Evolutionary conservation across 1,140 invertebrate genomes (phyloP), one percentile per base, ranked within the genome.

Genomic region (Cryptotermes secundus): DNA sequence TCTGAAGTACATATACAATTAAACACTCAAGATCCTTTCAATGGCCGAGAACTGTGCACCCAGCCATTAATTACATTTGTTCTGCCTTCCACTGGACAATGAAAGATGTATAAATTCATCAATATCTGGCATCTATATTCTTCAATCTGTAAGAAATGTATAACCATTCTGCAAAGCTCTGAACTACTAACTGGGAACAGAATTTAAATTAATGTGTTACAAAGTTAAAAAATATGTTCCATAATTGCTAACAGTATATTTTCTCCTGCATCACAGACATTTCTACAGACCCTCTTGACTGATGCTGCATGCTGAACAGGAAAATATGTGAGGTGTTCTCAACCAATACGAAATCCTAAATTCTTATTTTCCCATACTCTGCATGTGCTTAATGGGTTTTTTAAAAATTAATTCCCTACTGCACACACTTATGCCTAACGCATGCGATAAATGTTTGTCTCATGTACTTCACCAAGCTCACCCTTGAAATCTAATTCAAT

Each of bases 361-460:
- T 26, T 35, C 35, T 38, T 36, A 7, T 31, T 72, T 16, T 31
- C 59, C 26, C 53, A 26, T 81, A 24, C 34, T 81, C 31, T 24
- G 31, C 34, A 81, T 38, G 80, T 81, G 80, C 80, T 81, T 81
- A 81, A 81, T 26, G 35, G 26, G 34, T 34, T 3, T 36, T 81
- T 81, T 38, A 81, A 83, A 83, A 83, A 83, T 34, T 34, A 2
- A 36, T 34, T 59, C 26, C 42, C 59, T 84, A 81, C 36, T 84
- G 35, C 95, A 72, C 26, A n/a, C 59, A 31, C 59, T 59, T 59
- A 59, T 22, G 16, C 6, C 59, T 94, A 99, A 91, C 98, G 97
- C 99, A 99, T 99, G 88, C 97, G 93, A 89, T 99, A 99, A 85
- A 94, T 93, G 89, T 99, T 98, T 83, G 93, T 94, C 90, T 99